Conservation (phyloP, 1,140 invertebrate genomes). For the Zeugodacus cucurbitae region DNA sequence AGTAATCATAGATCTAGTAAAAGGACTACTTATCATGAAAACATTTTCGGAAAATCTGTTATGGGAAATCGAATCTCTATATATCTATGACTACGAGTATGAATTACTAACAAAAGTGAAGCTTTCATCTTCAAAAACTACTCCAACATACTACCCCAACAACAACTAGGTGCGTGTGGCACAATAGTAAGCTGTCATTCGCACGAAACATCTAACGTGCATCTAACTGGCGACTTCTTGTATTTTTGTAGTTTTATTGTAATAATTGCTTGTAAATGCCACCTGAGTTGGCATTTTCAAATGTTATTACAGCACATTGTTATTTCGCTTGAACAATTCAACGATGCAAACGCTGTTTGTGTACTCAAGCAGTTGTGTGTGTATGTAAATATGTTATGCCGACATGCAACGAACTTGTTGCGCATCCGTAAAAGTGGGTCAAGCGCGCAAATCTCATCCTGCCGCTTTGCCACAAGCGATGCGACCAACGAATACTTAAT, state of each 20-base stretch:
- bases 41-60: too few species aligned
- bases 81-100: too few species aligned
- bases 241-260: neutral
- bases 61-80: too few species aligned
- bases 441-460: conserved; percentile 31
- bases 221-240: neutral
- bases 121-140: neutral
- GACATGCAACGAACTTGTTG: neutral
- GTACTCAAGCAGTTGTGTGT: neutral
- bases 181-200: neutral
- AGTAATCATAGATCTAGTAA: too few species aligned
- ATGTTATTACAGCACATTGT: neutral
- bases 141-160: too few species aligned
- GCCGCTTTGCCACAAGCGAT: neutral
- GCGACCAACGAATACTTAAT: neutral
- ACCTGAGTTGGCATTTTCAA: neutral
- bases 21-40: too few species aligned
- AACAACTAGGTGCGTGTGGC: neutral
- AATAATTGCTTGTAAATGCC: conserved; percentile 24
- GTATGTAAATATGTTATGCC: neutral
- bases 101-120: neutral
- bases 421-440: conserved; percentile 13
- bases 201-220: too few species aligned
- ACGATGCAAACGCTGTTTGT: neutral
- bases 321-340: neutral